A percentile compares a stretch with the other conserved stretches of the same genome.
These are phyloP conservation scores for Hypolimnas misippus DNA, from an alignment of 2,888 invertebrate genomes.

Conservation along the genomic window DNA sequence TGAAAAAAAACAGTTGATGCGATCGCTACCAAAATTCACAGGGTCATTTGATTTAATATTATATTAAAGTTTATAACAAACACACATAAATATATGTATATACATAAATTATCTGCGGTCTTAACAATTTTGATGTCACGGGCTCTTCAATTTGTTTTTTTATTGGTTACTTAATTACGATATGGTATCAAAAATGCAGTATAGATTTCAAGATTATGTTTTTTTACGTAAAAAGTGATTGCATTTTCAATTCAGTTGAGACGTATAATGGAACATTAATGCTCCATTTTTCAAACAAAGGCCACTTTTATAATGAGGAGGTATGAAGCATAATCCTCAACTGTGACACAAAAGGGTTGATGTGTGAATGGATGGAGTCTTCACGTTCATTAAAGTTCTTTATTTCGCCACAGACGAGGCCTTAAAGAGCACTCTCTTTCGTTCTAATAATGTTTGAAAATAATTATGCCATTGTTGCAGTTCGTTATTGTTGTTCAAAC, in stretches of 20 bases:
- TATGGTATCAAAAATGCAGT: too few relatives aligned
- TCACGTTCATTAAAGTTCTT: slow-evolving; percentile 39
- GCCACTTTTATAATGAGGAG: slow-evolving; percentile 41
- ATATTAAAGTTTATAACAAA: too few relatives aligned
- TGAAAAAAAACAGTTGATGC: too few relatives aligned
- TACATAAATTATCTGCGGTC: too few relatives aligned
- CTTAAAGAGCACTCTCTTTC: slow-evolving; percentile 1
- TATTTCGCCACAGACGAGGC: slow-evolving; percentile 21
- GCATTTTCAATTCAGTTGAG: slow-evolving; percentile 28
- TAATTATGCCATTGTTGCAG: neutral
- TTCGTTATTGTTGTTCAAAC: neutral
- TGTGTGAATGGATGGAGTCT: slow-evolving; percentile 40
- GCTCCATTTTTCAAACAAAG: slow-evolving; percentile 39
- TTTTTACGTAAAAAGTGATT: slow-evolving; percentile 16
- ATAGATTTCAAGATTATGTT: too few relatives aligned
- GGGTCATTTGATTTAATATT: too few relatives aligned
- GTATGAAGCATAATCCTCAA: slow-evolving; percentile 38
- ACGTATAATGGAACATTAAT: slow-evolving; percentile 36
- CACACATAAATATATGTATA: too few relatives aligned
- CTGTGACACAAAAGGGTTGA: slow-evolving; percentile 39
- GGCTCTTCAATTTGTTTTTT: too few relatives aligned
- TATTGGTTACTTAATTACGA: too few relatives aligned
- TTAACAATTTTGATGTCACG: too few relatives aligned
- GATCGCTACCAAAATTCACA: too few relatives aligned
- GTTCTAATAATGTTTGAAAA: neutral